Percentiles rank a stretch among this genome's conserved stretches.
phyloP scores from a whole-genome alignment of 1,140 invertebrate genomes.

The Oscheius sp. region DNA sequence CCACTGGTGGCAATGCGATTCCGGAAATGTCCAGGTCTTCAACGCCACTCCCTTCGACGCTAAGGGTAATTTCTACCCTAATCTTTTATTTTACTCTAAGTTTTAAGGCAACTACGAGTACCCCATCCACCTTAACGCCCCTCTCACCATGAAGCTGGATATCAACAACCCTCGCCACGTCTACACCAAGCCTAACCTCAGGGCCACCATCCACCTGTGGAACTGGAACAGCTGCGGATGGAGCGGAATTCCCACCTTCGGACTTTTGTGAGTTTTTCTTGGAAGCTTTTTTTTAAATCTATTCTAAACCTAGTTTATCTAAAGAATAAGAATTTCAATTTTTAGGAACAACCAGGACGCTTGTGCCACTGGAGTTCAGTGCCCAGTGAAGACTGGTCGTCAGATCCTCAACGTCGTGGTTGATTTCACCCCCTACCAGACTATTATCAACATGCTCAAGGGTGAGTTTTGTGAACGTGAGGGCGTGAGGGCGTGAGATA shows the following conservation, averaged over 20 bases:
- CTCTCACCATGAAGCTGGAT: constrained; percentile 12
- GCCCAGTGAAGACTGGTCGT: constrained; percentile 21
- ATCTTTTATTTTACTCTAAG: too few species aligned
- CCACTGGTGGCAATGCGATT: constrained; percentile 23
- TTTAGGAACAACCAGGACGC: constrained; percentile 16
- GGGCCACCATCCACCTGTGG: constrained; percentile 19
- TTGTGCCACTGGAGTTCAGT: constrained; percentile 20
- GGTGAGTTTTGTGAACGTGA: too few species aligned
- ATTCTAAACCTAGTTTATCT: background rate
- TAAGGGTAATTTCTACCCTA: too few species aligned
- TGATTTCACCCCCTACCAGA: constrained; percentile 30
- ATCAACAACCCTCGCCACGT: constrained; percentile 10
- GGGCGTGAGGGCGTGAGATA: too few species aligned
- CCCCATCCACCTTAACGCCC: constrained; percentile 11
- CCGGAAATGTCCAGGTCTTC: constrained; percentile 13
- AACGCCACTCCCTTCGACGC: constrained; percentile 22
- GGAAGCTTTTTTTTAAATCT: background rate
- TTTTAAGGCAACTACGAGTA: constrained; percentile 27
- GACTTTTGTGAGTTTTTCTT: constrained; percentile 15
- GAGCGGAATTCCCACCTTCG: constrained; percentile 13
- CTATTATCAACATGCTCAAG: constrained; percentile 30
- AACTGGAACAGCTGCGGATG: constrained; percentile 16
- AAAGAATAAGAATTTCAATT: background rate
- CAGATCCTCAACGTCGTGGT: constrained; percentile 24
- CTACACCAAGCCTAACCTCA: constrained; percentile 12